Evolutionary conservation across 2,113 vertebrate genomes (phyloP), one percentile per base, ranked within the genome.

Genomic region (Platycercus adscitus): DNA sequence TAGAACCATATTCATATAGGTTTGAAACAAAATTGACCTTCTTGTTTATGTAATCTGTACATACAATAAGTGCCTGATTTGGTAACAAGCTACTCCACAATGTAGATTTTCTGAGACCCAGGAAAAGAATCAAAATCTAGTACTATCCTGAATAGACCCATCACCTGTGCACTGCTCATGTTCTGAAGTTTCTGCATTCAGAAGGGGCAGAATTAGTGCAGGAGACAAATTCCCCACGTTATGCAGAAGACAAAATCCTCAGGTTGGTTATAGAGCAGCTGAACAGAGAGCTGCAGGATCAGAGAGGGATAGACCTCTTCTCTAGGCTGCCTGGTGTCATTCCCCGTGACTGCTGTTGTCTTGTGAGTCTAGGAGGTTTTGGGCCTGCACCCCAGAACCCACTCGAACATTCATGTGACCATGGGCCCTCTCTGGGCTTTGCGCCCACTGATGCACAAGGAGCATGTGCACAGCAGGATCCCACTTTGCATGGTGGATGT

Each of bases 1-100:
- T 71, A 50, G 52, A 96, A 83, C 87, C 66, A 41, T 81, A 95
- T 88, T 88, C 82, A 92, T 88, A 91, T 92, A 94, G 81, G 89
- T 96, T 94, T 91, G 71, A 91, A 92, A 84, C 95, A 96, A 94
- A 96, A 96, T 96, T 97, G 97, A 97, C 96, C 96, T 96, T 58
- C 88, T 97, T 96, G 91, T 97, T 96, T 95, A 95, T 95, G 76
- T 93, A 94, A 89, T 93, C 88, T 95, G 93, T 92, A 77, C n/a
- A 46, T 94, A 92, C 91, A 95, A 94, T 96, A 71, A 92, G 68
- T 92, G 84, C 66, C 89, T 97, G 96, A 96, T 96, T 95, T 79
- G 44, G 78, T 97, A 96, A 96, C 89, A 86, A 97, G 88, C 84
- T 69, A 46, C 87, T 86, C 79, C 95, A 84, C 81, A 85, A 55